A percentile compares a stretch with the other conserved stretches of the same genome.
Conservation (phyloP, 2,797 vertebrate genomes). For the Propithecus perrieri region DNA sequence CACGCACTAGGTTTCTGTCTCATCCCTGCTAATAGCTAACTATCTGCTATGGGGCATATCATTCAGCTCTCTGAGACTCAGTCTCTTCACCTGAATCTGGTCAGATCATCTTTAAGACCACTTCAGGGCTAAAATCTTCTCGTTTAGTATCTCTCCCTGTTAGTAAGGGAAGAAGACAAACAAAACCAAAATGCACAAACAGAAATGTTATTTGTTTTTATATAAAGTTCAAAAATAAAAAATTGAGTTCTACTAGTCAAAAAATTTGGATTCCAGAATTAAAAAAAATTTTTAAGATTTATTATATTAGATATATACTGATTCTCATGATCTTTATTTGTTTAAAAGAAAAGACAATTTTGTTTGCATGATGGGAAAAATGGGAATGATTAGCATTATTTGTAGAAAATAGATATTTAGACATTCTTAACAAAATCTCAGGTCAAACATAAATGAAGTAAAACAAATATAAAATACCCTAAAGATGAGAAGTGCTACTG, state of each 20-base stretch:
- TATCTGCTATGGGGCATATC: not conserved
- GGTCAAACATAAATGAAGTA: conserved; percentile 10
- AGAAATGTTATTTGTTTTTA: conserved; percentile 1
- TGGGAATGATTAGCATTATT: not conserved
- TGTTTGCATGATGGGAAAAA: not conserved
- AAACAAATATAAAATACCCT: conserved; percentile 13
- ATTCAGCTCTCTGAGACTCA: not conserved
- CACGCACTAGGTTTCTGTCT: not conserved
- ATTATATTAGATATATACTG: not conserved
- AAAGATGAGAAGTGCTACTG: not conserved
- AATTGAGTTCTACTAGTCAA: not conserved
- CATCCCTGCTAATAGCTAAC: not conserved
- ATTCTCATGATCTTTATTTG: conserved; percentile 5
- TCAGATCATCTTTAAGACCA: not conserved
- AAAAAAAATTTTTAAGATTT: conserved; percentile 23
- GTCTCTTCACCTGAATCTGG: not conserved
- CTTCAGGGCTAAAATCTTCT: not conserved
- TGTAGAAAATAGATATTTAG: not conserved
- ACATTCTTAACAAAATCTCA: conserved; percentile 11
- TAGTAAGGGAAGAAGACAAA: not conserved
- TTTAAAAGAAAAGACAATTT: conserved; percentile 32
- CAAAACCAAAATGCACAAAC: conserved; percentile 6
- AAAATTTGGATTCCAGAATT: not conserved
- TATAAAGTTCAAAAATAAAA: conserved; percentile 28
- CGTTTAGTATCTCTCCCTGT: conserved; percentile 3